Conservation (phyloP, 2,888 invertebrate genomes). For the Agonopterix arenella region DNA sequence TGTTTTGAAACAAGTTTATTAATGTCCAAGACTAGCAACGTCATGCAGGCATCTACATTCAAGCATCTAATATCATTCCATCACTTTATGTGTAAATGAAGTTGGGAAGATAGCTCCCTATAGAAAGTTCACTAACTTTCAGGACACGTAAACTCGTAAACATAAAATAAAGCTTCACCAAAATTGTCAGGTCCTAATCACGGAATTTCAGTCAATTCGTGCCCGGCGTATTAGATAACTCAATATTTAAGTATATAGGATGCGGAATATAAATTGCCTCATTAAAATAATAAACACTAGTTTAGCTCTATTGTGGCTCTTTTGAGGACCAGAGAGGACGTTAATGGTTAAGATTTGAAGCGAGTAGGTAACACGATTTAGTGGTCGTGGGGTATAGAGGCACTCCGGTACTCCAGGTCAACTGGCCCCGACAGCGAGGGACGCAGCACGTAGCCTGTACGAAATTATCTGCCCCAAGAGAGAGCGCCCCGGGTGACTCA, state of each 20-base stretch:
- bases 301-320: background rate
- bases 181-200: slow-evolving; percentile 46
- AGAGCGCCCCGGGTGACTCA: slow-evolving; percentile 43
- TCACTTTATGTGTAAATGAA: slow-evolving; percentile 13
- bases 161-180: slow-evolving; percentile 46
- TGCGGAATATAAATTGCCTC: slow-evolving; percentile 5
- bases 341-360: background rate
- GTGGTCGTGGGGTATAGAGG: slow-evolving; percentile 31
- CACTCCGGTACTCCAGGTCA: slow-evolving; percentile 36
- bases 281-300: slow-evolving; percentile 1
- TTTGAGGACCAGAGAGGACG: background rate
- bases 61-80: slow-evolving; percentile 17
- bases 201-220: slow-evolving; percentile 35
- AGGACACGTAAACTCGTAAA: slow-evolving; percentile 50
- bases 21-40: slow-evolving; percentile 6
- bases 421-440: slow-evolving; percentile 41
- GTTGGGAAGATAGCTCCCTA: slow-evolving; percentile 10
- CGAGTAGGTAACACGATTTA: slow-evolving; percentile 1
- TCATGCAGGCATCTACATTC: background rate
- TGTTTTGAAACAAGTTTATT: slow-evolving; percentile 14
- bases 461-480: slow-evolving; percentile 62
- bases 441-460: slow-evolving; percentile 57
- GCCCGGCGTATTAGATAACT: slow-evolving; percentile 27
- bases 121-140: slow-evolving; percentile 28
- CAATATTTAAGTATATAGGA: slow-evolving; percentile 25